Percentiles rank a stretch among this genome's conserved stretches.
Conservation (phyloP, 2,113 vertebrate genomes). For the Panurus biarmicus region DNA sequence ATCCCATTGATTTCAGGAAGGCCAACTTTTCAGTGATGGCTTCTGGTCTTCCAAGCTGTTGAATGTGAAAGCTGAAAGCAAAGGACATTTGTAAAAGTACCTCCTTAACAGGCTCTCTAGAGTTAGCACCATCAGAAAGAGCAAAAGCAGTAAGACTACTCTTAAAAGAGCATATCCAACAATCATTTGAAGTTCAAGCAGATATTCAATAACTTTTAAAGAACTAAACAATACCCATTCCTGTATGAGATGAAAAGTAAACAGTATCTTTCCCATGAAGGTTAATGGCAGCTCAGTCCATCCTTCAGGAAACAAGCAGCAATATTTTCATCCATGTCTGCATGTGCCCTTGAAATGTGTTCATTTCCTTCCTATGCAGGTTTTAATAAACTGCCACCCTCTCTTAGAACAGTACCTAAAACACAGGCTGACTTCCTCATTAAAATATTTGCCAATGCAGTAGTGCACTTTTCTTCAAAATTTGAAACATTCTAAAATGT, state of each 20-base stretch:
- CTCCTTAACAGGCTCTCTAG: neutral
- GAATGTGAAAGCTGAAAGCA: neutral
- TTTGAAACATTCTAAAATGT: neutral
- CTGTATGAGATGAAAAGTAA: neutral
- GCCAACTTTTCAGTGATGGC: neutral
- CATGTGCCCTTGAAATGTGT: neutral
- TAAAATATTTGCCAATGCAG: neutral
- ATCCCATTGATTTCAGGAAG: neutral
- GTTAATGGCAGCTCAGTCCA: neutral
- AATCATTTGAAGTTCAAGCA: neutral
- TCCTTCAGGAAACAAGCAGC: neutral
- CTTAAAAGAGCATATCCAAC: neutral
- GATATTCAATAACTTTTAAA: neutral
- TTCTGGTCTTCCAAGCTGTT: neutral
- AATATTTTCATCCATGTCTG: neutral
- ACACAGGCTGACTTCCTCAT: neutral
- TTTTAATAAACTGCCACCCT: neutral
- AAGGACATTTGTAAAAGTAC: neutral
- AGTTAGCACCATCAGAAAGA: neutral
- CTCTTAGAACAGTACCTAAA: neutral
- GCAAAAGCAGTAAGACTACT: neutral
- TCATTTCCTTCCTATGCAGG: neutral
- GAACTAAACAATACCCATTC: neutral
- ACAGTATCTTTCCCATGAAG: neutral
- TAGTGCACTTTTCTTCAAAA: neutral